Base-by-base conservation (phyloP, 1,140 invertebrate genomes). In the Heliconius melpomene region DNA sequence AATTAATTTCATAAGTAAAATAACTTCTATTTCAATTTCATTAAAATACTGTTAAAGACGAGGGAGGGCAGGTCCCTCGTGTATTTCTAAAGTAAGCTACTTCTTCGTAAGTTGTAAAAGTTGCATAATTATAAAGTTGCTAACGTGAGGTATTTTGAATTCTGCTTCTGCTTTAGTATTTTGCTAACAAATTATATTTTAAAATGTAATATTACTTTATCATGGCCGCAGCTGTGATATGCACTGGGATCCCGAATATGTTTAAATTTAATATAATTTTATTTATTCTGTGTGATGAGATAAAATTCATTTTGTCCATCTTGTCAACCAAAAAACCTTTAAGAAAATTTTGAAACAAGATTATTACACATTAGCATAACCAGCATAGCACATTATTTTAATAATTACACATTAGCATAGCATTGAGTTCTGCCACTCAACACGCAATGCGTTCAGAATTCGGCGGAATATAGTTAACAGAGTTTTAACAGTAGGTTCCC, bases 51-150 rank as follows among this genome's bases (percentile, higher is more conserved):
- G 29, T 66, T 66, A 66, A 66, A 66, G 9, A 13, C 5, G 60
- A 26, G 60, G 23, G 60, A 66, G 57, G 57, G 57, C 57, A 66
- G 13, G 23, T 66, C 60, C 60, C n/a, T 66, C 60, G 60, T 66
- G 60, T 66, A 16, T 66, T 66, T 66, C 29, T 5, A 5, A 66
- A 66, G 6, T 9, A 20, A 57, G 20, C 23, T 66, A 16, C 11
- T 66, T 66, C 60, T 26, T 66, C 60, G 60, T 26, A 66, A 66
- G 23, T 60, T 60, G n/a, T 60, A 60, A 60, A 60, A 60, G 57
- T 60, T 60, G 57, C 57, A 60, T 60, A 60, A 60, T 60, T 60
- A 60, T 60, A 60, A 60, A 26, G 57, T 60, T 46, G 3, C 11
- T 60, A n/a, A 23, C 23, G 57, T 66, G 23, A 9, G 13, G 11